phyloP scores from a whole-genome alignment of 2,888 invertebrate genomes.

The Meganola albula region DNA sequence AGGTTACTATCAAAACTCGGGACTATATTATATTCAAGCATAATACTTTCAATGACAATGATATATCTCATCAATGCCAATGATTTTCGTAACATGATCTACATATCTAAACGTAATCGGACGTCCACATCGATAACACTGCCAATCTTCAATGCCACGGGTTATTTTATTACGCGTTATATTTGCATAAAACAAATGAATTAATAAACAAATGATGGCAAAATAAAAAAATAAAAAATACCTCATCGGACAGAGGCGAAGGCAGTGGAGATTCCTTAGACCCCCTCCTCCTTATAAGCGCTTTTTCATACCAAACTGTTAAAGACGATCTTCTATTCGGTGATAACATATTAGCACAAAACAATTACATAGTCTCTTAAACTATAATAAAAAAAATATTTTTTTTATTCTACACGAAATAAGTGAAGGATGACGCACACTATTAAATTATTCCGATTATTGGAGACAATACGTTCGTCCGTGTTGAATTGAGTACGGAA shows the following conservation, averaged over 20 bases:
- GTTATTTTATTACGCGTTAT: slow-evolving; percentile 38
- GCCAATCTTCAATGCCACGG: slow-evolving; percentile 54
- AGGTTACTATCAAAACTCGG: no score
- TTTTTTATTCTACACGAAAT: no score
- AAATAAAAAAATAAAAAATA: slow-evolving; percentile 11
- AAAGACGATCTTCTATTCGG: slow-evolving; percentile 46
- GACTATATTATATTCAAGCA: no score
- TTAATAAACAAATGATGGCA: slow-evolving; percentile 1
- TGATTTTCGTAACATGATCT: slow-evolving; percentile 30
- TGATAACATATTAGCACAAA: no score
- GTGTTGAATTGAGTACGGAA: slow-evolving; percentile 59
- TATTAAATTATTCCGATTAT: slow-evolving; percentile 28
- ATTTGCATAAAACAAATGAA: slow-evolving; percentile 19
- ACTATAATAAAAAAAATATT: no score
- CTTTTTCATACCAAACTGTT: slow-evolving; percentile 44
- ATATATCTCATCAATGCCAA: slow-evolving; percentile 18
- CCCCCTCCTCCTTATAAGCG: slow-evolving; percentile 41
- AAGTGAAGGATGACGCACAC: no score
- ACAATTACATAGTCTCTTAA: no score
- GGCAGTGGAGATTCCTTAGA: slow-evolving; percentile 36
- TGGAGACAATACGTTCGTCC: slow-evolving; percentile 51
- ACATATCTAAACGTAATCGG: slow-evolving; percentile 1
- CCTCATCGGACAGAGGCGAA: slow-evolving; percentile 23
- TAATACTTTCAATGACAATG: neutral
- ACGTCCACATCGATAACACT: slow-evolving; percentile 53